Percentiles rank a stretch among this genome's conserved stretches.
These are phyloP conservation scores for Drosophila antonietae DNA, from an alignment of 2,888 invertebrate species.

Conservation along the genomic window DNA sequence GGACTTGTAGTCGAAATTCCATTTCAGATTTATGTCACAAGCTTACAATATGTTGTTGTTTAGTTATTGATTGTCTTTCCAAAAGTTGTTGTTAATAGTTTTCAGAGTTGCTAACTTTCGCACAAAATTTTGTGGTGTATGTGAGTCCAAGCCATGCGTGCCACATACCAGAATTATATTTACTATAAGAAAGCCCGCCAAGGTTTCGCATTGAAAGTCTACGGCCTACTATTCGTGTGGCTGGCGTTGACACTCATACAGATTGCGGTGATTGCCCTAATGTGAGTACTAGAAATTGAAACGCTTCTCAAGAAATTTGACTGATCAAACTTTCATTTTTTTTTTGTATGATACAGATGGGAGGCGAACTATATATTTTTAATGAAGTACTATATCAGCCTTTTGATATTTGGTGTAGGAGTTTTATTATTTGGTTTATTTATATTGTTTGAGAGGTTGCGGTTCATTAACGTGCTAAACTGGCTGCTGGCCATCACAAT, in stretches of 20 bases:
- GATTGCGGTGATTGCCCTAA: conserved; percentile 27
- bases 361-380: neutral
- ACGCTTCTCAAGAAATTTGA: too few species aligned
- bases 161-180: conserved; percentile 16
- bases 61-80: neutral
- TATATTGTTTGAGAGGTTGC: conserved; percentile 52
- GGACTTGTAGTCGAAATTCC: neutral
- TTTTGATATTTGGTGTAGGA: conserved; percentile 34
- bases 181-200: conserved; percentile 29
- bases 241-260: conserved; percentile 45
- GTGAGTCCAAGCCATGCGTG: conserved; percentile 30
- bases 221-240: conserved; percentile 42
- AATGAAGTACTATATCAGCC: conserved; percentile 17
- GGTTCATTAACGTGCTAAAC: conserved; percentile 25
- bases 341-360: conserved; percentile 18
- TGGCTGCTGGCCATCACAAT: conserved; percentile 33
- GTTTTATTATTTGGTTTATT: conserved; percentile 38
- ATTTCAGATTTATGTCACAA: conserved; percentile 21
- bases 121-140: conserved; percentile 12
- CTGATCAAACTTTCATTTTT: too few species aligned
- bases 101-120: neutral
- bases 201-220: conserved; percentile 39
- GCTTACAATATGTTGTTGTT: neutral
- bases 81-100: conserved; percentile 11
- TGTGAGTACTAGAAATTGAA: conserved; percentile 38